Evolutionary conservation across 2,797 vertebrate genomes (phyloP), one percentile per base, ranked within the genome.

Genomic region (Spatula clypeata): DNA sequence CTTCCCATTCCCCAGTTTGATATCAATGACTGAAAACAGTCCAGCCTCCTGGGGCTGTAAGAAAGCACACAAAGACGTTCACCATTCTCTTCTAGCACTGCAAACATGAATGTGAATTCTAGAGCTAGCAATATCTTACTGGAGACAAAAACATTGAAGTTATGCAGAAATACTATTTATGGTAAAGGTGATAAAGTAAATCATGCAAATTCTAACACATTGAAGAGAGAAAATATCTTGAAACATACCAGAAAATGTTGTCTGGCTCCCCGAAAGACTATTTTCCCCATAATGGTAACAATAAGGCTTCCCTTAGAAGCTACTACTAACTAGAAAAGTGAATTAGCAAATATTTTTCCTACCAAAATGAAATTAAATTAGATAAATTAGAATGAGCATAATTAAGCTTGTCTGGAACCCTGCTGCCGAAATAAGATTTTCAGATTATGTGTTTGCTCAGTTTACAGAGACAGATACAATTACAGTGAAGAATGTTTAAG

Each of bases 401-500:
- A 73, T 91, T 90, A 64, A 83, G 58, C 81, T 90, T 4, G 6
- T 58, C 79, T 79, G 75, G 51, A 75, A 66, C 38, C 34, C 72
- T 88, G 86, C 64, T 89, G 81, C 88, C 75, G 89, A 67, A 94
- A 86, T 86, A 92, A 94, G 88, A 94, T 76, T 89, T 69, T 73
- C 18, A 80, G 44, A 91, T 87, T 88, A 62, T 64, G 47, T 84
- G 77, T 93, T 91, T 77, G 26, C 94, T 94, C 88, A 77, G 71
- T 90, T 95, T 93, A 93, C 91, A 96, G 90, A 77, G 67, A 47
- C 64, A 88, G 88, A 95, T 94, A 96, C 47, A 88, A 88, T 95
- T 96, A 96, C 85, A 88, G 1, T 7, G 69, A 67, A 76, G 58
- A 93, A 91, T 31, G 62, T 90, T 95, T 87, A 73, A 86, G 54